phyloP scores from a whole-genome alignment of 2,797 vertebrate species.

The Pelodytes ibericus region DNA sequence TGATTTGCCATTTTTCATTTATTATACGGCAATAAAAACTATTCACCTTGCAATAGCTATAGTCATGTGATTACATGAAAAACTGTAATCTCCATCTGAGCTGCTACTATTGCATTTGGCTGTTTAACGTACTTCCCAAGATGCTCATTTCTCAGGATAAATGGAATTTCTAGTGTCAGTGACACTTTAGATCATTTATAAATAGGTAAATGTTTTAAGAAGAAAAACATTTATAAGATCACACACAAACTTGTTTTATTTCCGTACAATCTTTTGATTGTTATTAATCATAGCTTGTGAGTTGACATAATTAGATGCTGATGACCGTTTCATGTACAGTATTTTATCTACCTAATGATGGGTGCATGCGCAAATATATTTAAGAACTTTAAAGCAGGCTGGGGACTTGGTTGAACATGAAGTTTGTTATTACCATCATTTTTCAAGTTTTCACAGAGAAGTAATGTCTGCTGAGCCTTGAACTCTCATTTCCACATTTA shows the following conservation, averaged over 20 bases:
- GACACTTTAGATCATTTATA: not conserved
- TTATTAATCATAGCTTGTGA: not conserved
- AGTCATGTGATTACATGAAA: not conserved
- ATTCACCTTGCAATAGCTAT: not conserved
- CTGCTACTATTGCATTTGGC: not conserved
- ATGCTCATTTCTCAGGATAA: constrained; percentile 1
- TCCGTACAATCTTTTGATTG: not conserved
- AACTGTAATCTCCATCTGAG: constrained; percentile 1
- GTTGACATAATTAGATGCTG: not conserved
- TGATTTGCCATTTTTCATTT: not conserved
- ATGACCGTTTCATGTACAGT: constrained; percentile 9
- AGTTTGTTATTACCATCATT: constrained; percentile 59
- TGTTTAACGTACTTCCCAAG: not conserved
- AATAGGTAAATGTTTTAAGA: not conserved
- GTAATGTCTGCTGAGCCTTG: constrained; percentile 6
- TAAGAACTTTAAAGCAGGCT: constrained; percentile 53
- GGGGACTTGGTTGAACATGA: constrained; percentile 59
- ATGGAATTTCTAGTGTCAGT: not conserved
- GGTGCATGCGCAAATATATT: constrained; percentile 12
- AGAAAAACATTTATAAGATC: not conserved
- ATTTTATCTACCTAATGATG: constrained; percentile 30
- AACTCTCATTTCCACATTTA: constrained; percentile 37
- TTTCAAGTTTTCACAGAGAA: constrained; percentile 56
- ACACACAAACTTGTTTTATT: not conserved
- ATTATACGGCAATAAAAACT: constrained; percentile 1